Evolutionary conservation across 2,797 vertebrate species (phyloP).

Genomic region (Fistularia commersonii): DNA sequence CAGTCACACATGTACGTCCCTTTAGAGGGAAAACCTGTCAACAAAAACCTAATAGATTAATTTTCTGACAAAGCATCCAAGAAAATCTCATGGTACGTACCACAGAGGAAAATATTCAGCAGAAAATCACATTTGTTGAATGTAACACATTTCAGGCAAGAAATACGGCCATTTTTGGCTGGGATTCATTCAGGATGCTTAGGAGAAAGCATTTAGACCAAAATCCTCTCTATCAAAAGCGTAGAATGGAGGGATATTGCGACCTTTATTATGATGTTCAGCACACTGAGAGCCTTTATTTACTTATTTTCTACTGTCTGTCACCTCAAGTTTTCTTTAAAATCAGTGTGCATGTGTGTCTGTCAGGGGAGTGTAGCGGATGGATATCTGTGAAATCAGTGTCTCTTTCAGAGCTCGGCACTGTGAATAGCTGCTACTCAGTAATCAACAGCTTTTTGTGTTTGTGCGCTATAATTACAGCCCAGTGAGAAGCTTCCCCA

Average conservation of each 20-base stretch:
- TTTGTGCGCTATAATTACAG: conserved; percentile 49
- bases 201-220: no score
- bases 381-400: conserved; percentile 70
- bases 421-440: conserved; percentile 54
- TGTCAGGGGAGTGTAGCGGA: conserved; percentile 25
- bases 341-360: conserved; percentile 5
- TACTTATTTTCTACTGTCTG: no score
- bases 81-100: conserved; percentile 8
- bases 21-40: conserved; percentile 31
- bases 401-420: conserved; percentile 54
- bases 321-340: no score
- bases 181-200: conserved; percentile 1
- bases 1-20: not conserved
- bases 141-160: conserved; percentile 13
- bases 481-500: conserved; percentile 37
- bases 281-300: no score
- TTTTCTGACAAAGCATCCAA: conserved; percentile 30
- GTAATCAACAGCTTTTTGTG: conserved; percentile 74
- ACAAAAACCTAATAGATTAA: conserved; percentile 10
- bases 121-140: conserved; percentile 7
- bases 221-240: no score
- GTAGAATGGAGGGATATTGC: no score
- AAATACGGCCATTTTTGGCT: not conserved
- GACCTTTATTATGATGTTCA: no score
- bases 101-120: conserved; percentile 13